phyloP scores from a whole-genome alignment of 2,113 vertebrate species.

The Lepidothrix coronata region DNA sequence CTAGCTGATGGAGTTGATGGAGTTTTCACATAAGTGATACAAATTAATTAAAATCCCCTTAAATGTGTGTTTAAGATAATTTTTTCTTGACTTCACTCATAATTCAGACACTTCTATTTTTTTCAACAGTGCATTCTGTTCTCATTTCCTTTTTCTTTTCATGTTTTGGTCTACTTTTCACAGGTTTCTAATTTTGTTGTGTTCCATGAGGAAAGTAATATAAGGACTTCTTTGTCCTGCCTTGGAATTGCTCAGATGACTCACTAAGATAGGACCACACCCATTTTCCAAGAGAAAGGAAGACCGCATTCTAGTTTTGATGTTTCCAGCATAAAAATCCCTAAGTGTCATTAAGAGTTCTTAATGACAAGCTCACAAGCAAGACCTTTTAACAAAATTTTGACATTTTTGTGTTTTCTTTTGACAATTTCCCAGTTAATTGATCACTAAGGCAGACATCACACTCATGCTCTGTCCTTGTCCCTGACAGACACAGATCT shows the following conservation, averaged over 20 bases:
- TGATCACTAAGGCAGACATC: conserved; percentile 55
- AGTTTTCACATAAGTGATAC: not conserved
- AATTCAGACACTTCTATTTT: not conserved
- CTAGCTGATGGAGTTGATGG: not conserved
- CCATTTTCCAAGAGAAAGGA: not conserved
- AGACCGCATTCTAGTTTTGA: not conserved
- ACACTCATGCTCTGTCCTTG: not conserved
- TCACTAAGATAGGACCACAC: not conserved
- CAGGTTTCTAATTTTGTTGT: not conserved
- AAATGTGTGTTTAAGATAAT: not conserved
- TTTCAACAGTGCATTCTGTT: not conserved
- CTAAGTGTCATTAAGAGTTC: not conserved
- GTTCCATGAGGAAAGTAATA: not conserved
- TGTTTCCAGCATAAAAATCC: not conserved
- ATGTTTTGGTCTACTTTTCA: not conserved
- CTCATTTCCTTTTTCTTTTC: not conserved
- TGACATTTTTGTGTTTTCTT: conserved; percentile 27
- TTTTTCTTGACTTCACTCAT: not conserved
- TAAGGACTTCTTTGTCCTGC: not conserved
- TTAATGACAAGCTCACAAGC: not conserved
- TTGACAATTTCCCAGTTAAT: conserved; percentile 56
- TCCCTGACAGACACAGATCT: not conserved
- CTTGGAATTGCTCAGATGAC: not conserved
- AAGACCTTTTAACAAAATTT: conserved; percentile 24
- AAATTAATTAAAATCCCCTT: not conserved